Conservation (phyloP, 2,888 invertebrate genomes). For the Tetrapedia diversipes region DNA sequence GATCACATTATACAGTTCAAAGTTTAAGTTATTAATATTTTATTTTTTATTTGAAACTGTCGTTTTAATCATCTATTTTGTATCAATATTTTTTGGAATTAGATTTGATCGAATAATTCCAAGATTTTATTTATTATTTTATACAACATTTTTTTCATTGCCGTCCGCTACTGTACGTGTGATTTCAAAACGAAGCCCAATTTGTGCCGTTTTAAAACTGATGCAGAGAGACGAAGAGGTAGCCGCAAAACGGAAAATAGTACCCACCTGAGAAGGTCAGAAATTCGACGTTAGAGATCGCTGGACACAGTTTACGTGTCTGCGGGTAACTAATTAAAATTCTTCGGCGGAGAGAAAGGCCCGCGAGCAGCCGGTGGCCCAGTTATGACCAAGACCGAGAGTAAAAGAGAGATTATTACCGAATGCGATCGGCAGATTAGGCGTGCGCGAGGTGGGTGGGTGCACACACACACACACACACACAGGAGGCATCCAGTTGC, state of each 20-base stretch:
- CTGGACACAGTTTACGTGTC: slow-evolving; percentile 1
- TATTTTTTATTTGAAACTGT: no score
- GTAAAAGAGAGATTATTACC: slow-evolving; percentile 63
- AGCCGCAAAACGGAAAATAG: neutral
- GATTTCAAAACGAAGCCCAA: no score
- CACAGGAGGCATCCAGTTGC: slow-evolving; percentile 43
- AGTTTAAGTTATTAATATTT: no score
- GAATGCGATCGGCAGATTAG: slow-evolving; percentile 60
- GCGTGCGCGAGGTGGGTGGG: slow-evolving; percentile 52
- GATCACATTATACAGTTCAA: no score
- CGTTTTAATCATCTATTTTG: no score
- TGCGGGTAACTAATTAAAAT: slow-evolving; percentile 45
- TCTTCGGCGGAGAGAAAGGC: slow-evolving; percentile 38
- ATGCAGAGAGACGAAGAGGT: neutral
- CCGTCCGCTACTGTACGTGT: no score
- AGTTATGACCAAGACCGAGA: slow-evolving; percentile 54
- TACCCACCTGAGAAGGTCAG: neutral
- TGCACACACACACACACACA: slow-evolving; percentile 25
- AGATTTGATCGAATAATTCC: no score
- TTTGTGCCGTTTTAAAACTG: neutral
- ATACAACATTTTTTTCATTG: no score
- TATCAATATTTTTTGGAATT: no score
- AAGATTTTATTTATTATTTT: no score
- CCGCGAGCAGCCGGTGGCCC: slow-evolving; percentile 36
- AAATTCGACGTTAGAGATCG: neutral